Conservation (phyloP, 2,888 invertebrate species). For the Geotrupes spiniger region DNA sequence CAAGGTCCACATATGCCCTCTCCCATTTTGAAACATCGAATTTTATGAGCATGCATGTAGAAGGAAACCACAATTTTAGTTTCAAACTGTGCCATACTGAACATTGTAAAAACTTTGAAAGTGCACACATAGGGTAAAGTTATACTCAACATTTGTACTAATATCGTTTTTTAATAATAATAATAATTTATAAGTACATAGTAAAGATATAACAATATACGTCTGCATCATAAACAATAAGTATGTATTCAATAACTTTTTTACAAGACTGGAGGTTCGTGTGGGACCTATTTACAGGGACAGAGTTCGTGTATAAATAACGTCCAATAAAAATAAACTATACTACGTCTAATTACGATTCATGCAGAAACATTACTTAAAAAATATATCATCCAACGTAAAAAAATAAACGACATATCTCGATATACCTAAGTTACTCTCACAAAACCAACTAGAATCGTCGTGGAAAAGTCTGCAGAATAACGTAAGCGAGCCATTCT, state of each 20-base stretch:
- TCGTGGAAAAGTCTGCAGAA: too few relatives aligned
- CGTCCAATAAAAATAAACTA: constrained; percentile 11
- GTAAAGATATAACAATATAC: constrained; percentile 24
- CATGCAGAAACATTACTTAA: constrained; percentile 13
- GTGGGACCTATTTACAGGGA: constrained; percentile 11
- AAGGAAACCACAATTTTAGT: too few relatives aligned
- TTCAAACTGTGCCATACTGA: too few relatives aligned
- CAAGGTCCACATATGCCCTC: too few relatives aligned
- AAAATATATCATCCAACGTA: constrained; percentile 8
- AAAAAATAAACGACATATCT: constrained; percentile 3
- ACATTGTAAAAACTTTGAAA: too few relatives aligned
- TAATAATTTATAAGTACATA: constrained; percentile 22
- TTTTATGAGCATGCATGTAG: too few relatives aligned
- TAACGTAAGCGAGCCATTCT: too few relatives aligned
- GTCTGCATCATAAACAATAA: constrained; percentile 14
- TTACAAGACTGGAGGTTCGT: constrained; percentile 2
- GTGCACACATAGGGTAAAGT: not conserved
- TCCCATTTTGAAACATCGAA: too few relatives aligned
- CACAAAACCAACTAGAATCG: constrained; percentile 9
- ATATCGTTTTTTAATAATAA: too few relatives aligned
- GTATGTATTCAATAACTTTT: constrained; percentile 9
- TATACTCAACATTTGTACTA: constrained; percentile 3
- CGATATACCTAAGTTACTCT: constrained; percentile 7
- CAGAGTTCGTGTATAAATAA: constrained; percentile 13
- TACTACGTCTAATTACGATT: constrained; percentile 9